Conservation (phyloP, 1,140 invertebrate genomes). For the Zaprionus gabonicus region DNA sequence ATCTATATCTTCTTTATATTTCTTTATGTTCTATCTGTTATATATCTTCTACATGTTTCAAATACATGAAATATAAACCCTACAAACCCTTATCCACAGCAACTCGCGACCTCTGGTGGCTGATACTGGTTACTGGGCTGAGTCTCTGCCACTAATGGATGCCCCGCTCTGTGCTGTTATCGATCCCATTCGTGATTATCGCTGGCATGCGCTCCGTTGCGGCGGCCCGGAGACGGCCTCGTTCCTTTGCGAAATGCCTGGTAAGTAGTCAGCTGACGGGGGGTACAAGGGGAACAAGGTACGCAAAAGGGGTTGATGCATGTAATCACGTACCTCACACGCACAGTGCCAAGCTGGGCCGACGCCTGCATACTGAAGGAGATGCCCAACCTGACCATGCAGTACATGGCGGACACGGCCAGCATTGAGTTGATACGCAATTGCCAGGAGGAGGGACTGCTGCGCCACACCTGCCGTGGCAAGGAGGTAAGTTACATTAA, state of each 20-base stretch:
- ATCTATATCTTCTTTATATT: too few species aligned
- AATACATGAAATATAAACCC: neutral
- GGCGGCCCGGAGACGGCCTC: conserved; percentile 90
- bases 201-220: conserved; percentile 89
- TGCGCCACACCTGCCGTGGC: conserved; percentile 88
- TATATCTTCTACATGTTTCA: too few species aligned
- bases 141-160: conserved; percentile 84
- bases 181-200: conserved; percentile 89
- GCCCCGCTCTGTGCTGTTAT: conserved; percentile 88
- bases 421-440: conserved; percentile 94
- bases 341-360: conserved; percentile 89
- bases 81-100: conserved; percentile 35
- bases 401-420: conserved; percentile 90
- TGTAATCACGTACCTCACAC: neutral
- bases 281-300: neutral
- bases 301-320: neutral
- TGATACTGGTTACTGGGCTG: conserved; percentile 88
- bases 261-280: conserved; percentile 83
- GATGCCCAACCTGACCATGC: conserved; percentile 88
- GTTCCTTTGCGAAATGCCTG: conserved; percentile 90
- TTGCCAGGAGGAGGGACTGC: conserved; percentile 92
- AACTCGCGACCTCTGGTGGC: conserved; percentile 86
- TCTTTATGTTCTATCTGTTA: too few species aligned
- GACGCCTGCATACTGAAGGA: conserved; percentile 88
- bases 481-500: conserved; percentile 86